Conservation (phyloP, 2,797 vertebrate genomes). For the Phoebastria nigripes region DNA sequence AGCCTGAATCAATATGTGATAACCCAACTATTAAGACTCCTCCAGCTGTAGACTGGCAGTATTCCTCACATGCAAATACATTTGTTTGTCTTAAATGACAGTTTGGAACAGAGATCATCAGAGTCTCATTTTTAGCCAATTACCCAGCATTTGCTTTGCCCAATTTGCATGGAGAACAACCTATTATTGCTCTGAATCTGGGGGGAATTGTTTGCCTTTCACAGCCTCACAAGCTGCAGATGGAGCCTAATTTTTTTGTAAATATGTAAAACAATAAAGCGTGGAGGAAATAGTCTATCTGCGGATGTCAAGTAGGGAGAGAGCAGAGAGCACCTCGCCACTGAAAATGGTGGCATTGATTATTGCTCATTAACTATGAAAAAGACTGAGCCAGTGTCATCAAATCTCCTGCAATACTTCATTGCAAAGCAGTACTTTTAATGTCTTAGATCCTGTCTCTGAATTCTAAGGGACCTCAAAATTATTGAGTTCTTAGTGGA, state of each 20-base stretch:
- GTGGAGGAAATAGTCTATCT: not conserved
- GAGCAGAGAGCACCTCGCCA: not conserved
- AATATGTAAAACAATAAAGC: not conserved
- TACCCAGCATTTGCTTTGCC: constrained; percentile 38
- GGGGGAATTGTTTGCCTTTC: constrained; percentile 39
- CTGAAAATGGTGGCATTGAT: not conserved
- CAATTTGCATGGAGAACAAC: constrained; percentile 44
- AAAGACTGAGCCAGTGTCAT: not conserved
- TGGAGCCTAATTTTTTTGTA: constrained; percentile 5
- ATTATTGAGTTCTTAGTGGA: not conserved
- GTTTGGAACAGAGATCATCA: constrained; percentile 27
- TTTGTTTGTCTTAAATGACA: constrained; percentile 34
- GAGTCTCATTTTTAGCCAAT: constrained; percentile 46
- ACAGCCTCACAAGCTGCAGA: constrained; percentile 24
- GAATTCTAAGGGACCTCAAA: not conserved
- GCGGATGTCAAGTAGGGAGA: not conserved
- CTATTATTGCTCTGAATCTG: constrained; percentile 45
- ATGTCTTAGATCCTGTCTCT: not conserved
- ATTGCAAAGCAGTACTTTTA: not conserved
- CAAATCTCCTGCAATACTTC: not conserved
- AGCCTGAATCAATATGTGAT: not conserved
- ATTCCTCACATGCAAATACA: not conserved
- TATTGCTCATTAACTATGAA: not conserved
- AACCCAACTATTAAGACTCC: not conserved
- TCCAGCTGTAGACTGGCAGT: constrained; percentile 20